Evolutionary conservation across 2,113 vertebrate genomes (phyloP).

Genomic region (Rhagologus leucostigma): DNA sequence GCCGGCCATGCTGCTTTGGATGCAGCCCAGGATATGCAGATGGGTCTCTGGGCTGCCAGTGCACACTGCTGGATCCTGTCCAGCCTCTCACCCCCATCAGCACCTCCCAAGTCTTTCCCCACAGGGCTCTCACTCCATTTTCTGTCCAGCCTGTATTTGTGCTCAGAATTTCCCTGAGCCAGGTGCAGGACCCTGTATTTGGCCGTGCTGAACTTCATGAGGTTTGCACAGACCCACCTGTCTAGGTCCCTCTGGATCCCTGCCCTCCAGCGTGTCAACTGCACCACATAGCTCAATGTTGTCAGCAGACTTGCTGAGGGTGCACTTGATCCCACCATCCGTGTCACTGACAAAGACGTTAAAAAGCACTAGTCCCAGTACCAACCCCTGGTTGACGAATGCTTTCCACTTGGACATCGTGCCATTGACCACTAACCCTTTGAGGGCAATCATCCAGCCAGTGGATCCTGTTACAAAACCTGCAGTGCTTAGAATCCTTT

Average conservation of each 20-base stretch:
- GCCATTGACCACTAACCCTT: background rate
- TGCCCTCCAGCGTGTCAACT: background rate
- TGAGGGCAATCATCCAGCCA: background rate
- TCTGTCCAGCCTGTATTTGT: background rate
- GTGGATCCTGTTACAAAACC: background rate
- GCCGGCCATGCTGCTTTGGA: accelerated
- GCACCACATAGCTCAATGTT: accelerated
- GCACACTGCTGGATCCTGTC: background rate
- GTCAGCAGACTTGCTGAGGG: background rate
- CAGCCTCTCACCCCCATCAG: background rate
- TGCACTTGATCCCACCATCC: background rate
- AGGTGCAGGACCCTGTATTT: background rate
- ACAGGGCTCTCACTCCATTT: background rate
- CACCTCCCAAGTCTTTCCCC: background rate
- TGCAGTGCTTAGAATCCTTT: background rate
- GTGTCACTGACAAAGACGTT: background rate
- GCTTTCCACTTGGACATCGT: background rate
- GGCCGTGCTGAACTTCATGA: background rate
- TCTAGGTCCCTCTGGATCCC: background rate
- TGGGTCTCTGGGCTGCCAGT: background rate
- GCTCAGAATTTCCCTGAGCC: background rate
- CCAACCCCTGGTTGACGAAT: accelerated
- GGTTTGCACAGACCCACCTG: no score
- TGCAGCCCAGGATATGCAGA: no score
- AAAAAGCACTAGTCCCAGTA: background rate